Conservation (phyloP, 2,888 invertebrate species). For the Meliscaeva auricollis region DNA sequence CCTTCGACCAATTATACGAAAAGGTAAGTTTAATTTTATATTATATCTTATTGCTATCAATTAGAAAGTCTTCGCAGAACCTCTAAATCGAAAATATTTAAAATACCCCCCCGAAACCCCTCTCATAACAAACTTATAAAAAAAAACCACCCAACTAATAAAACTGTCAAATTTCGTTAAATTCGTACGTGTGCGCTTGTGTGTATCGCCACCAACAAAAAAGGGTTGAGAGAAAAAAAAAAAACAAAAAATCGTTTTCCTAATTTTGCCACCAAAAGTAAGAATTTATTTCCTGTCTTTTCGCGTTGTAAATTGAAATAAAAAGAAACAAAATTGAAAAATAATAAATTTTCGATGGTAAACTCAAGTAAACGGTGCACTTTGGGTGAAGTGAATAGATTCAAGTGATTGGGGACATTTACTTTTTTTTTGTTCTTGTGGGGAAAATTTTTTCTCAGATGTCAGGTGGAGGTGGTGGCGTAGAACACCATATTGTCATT, state of each 20-base stretch:
- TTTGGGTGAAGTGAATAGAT: slow-evolving; percentile 67
- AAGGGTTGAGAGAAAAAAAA: slow-evolving; percentile 68
- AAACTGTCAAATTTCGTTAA: slow-evolving; percentile 73
- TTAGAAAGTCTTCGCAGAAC: neutral
- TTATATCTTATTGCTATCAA: slow-evolving; percentile 4
- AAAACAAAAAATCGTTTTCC: slow-evolving; percentile 63
- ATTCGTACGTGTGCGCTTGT: slow-evolving; percentile 78
- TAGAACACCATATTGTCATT: slow-evolving; percentile 75
- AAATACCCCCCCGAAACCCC: slow-evolving; percentile 38
- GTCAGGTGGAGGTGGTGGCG: slow-evolving; percentile 76
- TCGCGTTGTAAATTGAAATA: slow-evolving; percentile 2
- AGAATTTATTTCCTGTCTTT: slow-evolving; percentile 27
- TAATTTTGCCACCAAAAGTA: slow-evolving; percentile 72
- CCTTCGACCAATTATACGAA: slow-evolving; percentile 12
- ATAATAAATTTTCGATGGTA: slow-evolving; percentile 57
- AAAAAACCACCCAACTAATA: slow-evolving; percentile 59
- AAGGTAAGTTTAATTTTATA: slow-evolving; percentile 46
- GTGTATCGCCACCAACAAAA: slow-evolving; percentile 72
- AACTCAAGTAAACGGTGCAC: slow-evolving; percentile 60
- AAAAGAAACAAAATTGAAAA: neutral
- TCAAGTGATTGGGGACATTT: slow-evolving; percentile 67
- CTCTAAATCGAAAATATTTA: neutral
- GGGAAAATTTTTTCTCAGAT: slow-evolving; percentile 74
- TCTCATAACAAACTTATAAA: slow-evolving; percentile 19
- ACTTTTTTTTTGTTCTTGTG: slow-evolving; percentile 63